Conservation (phyloP, 2,888 invertebrate genomes). For the Trachelus stipa region DNA sequence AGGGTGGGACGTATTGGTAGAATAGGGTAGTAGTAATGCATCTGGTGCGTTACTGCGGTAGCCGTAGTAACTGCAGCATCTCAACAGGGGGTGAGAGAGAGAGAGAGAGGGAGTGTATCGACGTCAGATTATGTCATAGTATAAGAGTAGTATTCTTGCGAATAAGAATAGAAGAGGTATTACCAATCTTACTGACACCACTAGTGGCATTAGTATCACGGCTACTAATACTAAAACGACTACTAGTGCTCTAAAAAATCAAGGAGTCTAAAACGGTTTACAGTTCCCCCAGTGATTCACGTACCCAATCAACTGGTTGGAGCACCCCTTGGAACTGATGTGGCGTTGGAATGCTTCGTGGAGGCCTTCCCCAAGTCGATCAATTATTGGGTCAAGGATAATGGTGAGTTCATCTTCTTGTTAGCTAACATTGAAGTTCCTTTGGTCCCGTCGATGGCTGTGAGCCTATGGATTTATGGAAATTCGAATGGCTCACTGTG, state of each 20-base stretch:
- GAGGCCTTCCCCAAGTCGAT: slow-evolving; percentile 92
- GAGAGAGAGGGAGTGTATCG: not conserved
- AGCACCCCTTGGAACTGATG: slow-evolving; percentile 87
- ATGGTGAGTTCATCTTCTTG: slow-evolving; percentile 72
- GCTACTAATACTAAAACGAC: not conserved
- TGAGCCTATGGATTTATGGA: not conserved
- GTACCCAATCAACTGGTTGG: slow-evolving; percentile 94
- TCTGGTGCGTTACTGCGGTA: not conserved
- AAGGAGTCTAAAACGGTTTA: slow-evolving; percentile 44
- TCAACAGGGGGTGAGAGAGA: not conserved
- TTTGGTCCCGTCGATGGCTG: not conserved
- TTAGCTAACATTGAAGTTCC: not conserved
- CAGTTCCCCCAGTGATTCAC: slow-evolving; percentile 92
- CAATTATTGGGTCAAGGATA: slow-evolving; percentile 90
- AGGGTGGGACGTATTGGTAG: not conserved
- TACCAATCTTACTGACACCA: not conserved
- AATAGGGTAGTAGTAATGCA: not conserved
- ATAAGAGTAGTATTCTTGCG: not conserved
- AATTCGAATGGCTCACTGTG: not conserved
- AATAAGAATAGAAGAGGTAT: not conserved
- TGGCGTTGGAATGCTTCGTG: slow-evolving; percentile 88
- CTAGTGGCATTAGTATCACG: not conserved
- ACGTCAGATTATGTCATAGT: not conserved
- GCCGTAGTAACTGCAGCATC: not conserved
- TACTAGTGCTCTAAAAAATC: slow-evolving; percentile 31